Percentiles rank a stretch among this genome's conserved stretches.
Conservation (phyloP, 2,888 invertebrate species). For the Polylopha cassiicola region DNA sequence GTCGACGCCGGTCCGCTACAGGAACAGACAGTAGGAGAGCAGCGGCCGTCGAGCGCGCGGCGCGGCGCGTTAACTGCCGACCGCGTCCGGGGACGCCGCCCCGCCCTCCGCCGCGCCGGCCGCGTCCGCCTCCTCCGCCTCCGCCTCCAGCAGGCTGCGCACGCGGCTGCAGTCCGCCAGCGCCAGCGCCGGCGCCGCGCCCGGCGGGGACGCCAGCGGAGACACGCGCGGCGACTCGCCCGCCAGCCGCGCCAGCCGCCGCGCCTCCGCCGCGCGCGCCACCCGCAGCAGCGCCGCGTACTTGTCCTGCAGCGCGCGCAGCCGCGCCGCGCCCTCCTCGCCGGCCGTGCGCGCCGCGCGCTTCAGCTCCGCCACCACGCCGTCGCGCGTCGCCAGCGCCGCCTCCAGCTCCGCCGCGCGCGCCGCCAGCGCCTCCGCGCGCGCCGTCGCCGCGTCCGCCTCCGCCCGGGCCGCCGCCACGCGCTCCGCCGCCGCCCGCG, state of each 20-base stretch:
- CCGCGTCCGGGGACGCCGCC: constrained; percentile 22
- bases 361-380: constrained; percentile 65
- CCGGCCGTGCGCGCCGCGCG: constrained; percentile 69
- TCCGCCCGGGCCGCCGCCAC: constrained; percentile 52
- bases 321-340: constrained; percentile 79
- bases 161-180: constrained; percentile 31
- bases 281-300: constrained; percentile 76
- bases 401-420: constrained; percentile 76
- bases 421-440: constrained; percentile 50
- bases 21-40: constrained; percentile 11
- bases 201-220: constrained; percentile 62
- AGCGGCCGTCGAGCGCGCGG: constrained; percentile 20
- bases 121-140: constrained; percentile 1
- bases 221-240: constrained; percentile 30
- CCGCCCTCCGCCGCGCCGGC: constrained; percentile 19
- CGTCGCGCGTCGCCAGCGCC: constrained; percentile 44
- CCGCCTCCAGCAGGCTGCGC: constrained; percentile 30
- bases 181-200: constrained; percentile 56
- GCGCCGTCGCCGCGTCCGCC: constrained; percentile 42
- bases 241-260: constrained; percentile 72
- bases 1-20: constrained; percentile 36
- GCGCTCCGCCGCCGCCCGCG: constrained; percentile 28
- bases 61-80: constrained; percentile 28
- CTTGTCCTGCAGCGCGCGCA: constrained; percentile 77
- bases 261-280: constrained; percentile 74